A percentile compares a stretch with the other conserved stretches of the same genome.
phyloP scores from a whole-genome alignment of 2,888 invertebrate species.

The Hydrotaea diabolus region DNA sequence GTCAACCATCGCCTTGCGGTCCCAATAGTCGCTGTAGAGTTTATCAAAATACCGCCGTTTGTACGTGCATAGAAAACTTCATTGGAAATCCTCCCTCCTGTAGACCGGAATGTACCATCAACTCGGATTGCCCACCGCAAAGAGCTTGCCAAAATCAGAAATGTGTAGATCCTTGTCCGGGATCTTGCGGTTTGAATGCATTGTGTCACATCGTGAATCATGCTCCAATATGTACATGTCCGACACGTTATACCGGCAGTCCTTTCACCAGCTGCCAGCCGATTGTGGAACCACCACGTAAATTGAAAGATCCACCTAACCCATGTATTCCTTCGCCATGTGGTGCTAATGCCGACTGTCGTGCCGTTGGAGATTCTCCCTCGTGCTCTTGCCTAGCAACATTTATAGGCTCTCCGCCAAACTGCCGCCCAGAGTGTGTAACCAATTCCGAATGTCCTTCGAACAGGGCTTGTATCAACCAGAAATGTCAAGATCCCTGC shows the following conservation, averaged over 20 bases:
- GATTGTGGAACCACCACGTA: constrained; percentile 78
- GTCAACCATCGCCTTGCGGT: constrained; percentile 88
- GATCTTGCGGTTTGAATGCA: constrained; percentile 88
- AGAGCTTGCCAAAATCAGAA: constrained; percentile 90
- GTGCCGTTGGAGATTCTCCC: constrained; percentile 79
- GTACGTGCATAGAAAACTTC: constrained; percentile 88
- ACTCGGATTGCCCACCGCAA: constrained; percentile 88
- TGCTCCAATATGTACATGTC: constrained; percentile 90
- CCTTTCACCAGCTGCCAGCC: constrained; percentile 87
- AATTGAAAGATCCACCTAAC: constrained; percentile 71
- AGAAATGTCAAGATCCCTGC: constrained; percentile 88
- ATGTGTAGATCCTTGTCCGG: constrained; percentile 90
- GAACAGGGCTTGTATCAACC: constrained; percentile 86
- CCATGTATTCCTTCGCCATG: constrained; percentile 82
- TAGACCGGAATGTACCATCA: constrained; percentile 89
- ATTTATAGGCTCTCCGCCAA: constrained; percentile 86
- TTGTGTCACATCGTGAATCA: constrained; percentile 89
- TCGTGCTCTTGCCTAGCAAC: constrained; percentile 85
- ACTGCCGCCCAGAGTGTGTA: constrained; percentile 87
- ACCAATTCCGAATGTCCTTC: constrained; percentile 86
- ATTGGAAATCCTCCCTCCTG: constrained; percentile 89
- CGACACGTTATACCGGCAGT: constrained; percentile 86
- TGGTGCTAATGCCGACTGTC: constrained; percentile 83
- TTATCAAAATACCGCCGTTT: constrained; percentile 83
- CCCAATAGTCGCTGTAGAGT: constrained; percentile 87